Percentiles rank a stretch among this genome's conserved stretches.
Conservation (phyloP, 37 sponge, comb jelly and placozoan genomes). For the Crambe crambe region DNA sequence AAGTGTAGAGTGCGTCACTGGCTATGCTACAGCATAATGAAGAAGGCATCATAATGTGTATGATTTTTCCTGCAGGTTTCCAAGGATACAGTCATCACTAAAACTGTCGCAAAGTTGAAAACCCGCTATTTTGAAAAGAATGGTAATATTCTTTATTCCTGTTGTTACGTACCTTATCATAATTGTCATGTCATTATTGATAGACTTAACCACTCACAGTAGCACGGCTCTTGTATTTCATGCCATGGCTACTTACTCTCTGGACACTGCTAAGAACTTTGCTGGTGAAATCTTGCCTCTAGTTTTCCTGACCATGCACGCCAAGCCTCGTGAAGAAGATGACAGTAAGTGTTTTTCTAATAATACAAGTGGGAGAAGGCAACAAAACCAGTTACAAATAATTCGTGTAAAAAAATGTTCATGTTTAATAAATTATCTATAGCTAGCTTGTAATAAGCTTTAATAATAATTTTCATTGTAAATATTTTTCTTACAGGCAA, state of each 20-base stretch:
- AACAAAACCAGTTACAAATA: too few species aligned
- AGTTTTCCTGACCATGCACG: constrained; percentile 85
- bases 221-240: constrained; percentile 45
- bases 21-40: too few species aligned
- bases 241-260: constrained; percentile 47
- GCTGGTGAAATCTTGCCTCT: constrained; percentile 56
- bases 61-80: constrained; percentile 55
- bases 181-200: background rate
- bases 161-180: background rate
- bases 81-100: constrained; percentile 59
- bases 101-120: constrained; percentile 59
- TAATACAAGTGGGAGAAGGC: too few species aligned
- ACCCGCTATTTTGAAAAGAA: constrained; percentile 60
- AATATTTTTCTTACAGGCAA: too few species aligned
- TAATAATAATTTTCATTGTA: too few species aligned
- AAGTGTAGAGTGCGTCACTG: background rate
- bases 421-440: too few species aligned
- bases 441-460: too few species aligned
- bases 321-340: constrained; percentile 29
- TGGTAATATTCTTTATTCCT: constrained; percentile 29
- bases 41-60: background rate
- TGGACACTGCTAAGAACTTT: constrained; percentile 27
- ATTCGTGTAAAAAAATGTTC: too few species aligned
- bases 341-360: background rate
- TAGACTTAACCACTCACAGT: background rate